phyloP scores from a whole-genome alignment of 2,797 vertebrate species.

The Nyctalus aviator region DNA sequence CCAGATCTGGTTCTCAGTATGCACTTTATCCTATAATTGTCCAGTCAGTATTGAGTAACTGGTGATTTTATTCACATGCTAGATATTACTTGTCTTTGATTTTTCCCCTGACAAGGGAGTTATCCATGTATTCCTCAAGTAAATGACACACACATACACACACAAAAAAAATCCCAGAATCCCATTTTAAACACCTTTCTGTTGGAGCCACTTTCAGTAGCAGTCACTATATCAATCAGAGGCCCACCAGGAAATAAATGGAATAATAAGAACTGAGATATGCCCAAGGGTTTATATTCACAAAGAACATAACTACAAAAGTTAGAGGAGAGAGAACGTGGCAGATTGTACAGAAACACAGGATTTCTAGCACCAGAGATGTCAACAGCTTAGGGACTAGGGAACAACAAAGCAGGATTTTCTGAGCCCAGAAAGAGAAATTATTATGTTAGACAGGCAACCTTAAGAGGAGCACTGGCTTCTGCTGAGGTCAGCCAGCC shows the following conservation, averaged over 20 bases:
- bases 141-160: background rate
- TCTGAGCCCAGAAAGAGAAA: background rate
- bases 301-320: background rate
- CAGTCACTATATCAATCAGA: background rate
- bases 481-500: background rate
- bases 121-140: background rate
- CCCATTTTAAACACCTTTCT: background rate
- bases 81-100: background rate
- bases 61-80: background rate
- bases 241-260: background rate
- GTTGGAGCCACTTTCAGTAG: background rate
- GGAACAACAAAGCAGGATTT: background rate
- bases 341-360: background rate
- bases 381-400: accelerated
- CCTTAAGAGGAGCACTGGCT: background rate
- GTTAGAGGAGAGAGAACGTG: background rate
- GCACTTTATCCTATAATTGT: background rate
- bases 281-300: background rate
- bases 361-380: background rate
- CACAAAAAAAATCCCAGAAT: background rate
- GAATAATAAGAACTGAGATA: background rate
- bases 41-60: background rate
- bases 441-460: too few species aligned
- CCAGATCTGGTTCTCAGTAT: background rate
- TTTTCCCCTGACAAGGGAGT: background rate